Evolutionary conservation across 2,888 invertebrate genomes (phyloP), one percentile per base, ranked within the genome.

Genomic region (Cheilosia vernalis): DNA sequence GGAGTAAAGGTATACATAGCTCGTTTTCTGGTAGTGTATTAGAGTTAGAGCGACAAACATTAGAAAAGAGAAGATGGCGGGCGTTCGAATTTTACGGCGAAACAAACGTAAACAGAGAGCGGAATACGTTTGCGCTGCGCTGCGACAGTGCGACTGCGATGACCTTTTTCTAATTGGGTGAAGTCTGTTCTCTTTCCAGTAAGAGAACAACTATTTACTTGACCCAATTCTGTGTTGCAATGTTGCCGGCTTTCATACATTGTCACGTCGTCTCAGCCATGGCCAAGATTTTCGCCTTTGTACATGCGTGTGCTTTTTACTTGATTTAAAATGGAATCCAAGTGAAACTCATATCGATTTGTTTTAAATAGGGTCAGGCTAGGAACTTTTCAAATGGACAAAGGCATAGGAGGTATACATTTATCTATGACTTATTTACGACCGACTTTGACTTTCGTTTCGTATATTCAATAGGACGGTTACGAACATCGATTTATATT

Each of bases 191-290:
- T 84, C 85, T 77, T 76, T 61, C 2, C 7, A 5, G 4, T 21
- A 79, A 83, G 83, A 83, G 83, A 67, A 33, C 72, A 42, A 44
- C 77, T 81, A 85, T 85, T 85, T 85, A 85, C 85, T 81, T 85
- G 85, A 85, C 85, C 85, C 33, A 85, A 81, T 85, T 85, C 56
- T 13, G 60, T 15, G n/a, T 1, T 49, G 81, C 85, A 21, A 37
- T 47, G 81, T 81, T 76, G 85, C 77, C 85, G 58, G 60, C 17
- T 66, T 76, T 85, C 74, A 21, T 40, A 17, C 47, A 7, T 42
- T 40, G 37, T 64, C 42, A 21, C 37, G 13, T 37, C 37, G 37
- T 37, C 37, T 37, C 21, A 51, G 53, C 56, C 49, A 33, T 74
- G 79, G 78, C 42, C 83, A 83, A 73, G 63, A 73, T 74, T 58